Evolutionary conservation across 2,797 vertebrate species (phyloP), one percentile per base, ranked within the genome.

Genomic region (Cichlasoma orientale): DNA sequence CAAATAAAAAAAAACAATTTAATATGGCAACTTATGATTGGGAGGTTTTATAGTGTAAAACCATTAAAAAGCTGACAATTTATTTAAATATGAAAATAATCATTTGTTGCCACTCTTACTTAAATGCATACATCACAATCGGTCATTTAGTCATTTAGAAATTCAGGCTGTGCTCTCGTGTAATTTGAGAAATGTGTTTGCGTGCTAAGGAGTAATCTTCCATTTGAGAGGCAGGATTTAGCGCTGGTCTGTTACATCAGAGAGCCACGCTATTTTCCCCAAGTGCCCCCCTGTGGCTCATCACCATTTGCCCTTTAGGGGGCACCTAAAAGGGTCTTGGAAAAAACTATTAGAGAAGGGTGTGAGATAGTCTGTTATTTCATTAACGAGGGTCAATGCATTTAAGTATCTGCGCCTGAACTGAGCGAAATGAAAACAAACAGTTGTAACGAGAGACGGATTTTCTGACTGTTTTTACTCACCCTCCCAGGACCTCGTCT

Each of bases 401-500:
- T 75, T 36, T 14, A 31, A 16, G 69, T 38, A 21, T 75, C 29
- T 73, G 38, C 36, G 38, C 23, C 54, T 72, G 47, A 73, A 41
- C 27, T 44, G 16, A 31, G 61, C 0, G 3, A 59, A 75, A 82
- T 75, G 38, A 58, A 85, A 81, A 88, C 14, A 77, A 79, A 36
- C 44, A 9, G 19, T 2, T 47, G 3, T 47, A 27, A 13, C 14
- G 70, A 71, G 33, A 58, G 36, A 5, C 4, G 4, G 13, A 10
- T 10, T 3, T 58, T 47, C 4, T 2, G 16, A 41, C 33, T 18
- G 52, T 31, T 55, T 59, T 33, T 53, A 84, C 97, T 97, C 94
- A 99, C 98, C 97, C 97, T 90, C 98, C 98, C 57, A 99, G 94
- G 82, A 99, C 93, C 82, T 98, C 97, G 0, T 96, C 94, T 80